Evolutionary conservation across 2,888 invertebrate species (phyloP), one percentile per base, ranked within the genome.

Genomic region (Drosophila tanythrix): DNA sequence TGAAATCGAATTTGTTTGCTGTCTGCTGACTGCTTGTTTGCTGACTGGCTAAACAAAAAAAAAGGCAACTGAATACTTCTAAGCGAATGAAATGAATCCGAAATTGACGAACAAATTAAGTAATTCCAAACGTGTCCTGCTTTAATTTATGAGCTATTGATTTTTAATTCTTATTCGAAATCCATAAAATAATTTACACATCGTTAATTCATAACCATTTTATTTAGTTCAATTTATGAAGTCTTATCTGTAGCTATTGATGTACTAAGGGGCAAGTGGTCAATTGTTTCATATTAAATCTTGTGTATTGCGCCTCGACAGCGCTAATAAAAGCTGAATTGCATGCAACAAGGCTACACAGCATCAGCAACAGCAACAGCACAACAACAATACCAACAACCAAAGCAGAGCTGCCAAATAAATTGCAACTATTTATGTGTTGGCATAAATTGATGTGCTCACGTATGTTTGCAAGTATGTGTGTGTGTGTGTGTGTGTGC

Each of bases 351-450:
- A 65, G 57, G 29, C 67, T 31, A 29, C 27, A 63, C 71, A 40
- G 63, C 71, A 70, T 70, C 69, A 38, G 15, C 64, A 46, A 21
- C 21, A 21, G 21, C 21, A 21, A 53, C 55, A 46, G 46, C 25
- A 38, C 38, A 46, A 51, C 48, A 63, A 68, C 74, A 75, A 67
- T 53, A 76, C 70, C 67, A 68, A 21, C 33, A 48, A 35, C 15
- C 51, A 67, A 68, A 43, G 43, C 56, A 51, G 63, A 75, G 52
- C 72, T 85, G 74, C 70, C 79, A 63, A 83, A 84, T 84, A 88
- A 84, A 84, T 85, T 88, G 88, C 67, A 61, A 68, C 72, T 85
- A 85, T 85, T 88, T 85, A 88, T 88, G 83, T 71, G 68, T 73
- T 82, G 84, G 71, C 78, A 76, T 79, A 72, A 79, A 78, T 79